Conservation (phyloP, 2,888 invertebrate species). For the Nipponacmea schrenckii region DNA sequence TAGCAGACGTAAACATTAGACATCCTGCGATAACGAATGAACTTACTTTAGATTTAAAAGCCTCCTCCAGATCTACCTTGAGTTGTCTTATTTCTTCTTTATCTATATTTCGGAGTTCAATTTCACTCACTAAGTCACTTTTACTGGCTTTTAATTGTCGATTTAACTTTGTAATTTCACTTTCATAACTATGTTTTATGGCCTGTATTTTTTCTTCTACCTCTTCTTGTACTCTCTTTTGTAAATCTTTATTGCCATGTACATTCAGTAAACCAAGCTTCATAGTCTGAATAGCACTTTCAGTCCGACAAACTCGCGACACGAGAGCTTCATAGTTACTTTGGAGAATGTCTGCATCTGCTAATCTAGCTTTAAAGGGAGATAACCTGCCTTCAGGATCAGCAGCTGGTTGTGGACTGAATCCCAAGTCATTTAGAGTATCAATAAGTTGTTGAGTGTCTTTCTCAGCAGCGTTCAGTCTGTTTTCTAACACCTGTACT, state of each 20-base stretch:
- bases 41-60: constrained; percentile 48
- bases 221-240: constrained; percentile 41
- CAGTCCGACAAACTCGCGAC: constrained; percentile 56
- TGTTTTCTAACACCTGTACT: constrained; percentile 44
- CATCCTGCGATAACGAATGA: too few relatives aligned
- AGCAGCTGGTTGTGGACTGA: constrained; percentile 30
- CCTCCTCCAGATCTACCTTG: constrained; percentile 48
- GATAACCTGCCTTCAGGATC: constrained; percentile 24
- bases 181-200: constrained; percentile 49
- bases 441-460: constrained; percentile 49
- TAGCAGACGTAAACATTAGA: too few relatives aligned
- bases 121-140: constrained; percentile 47
- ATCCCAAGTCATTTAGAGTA: constrained; percentile 48
- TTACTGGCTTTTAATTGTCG: constrained; percentile 44
- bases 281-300: constrained; percentile 58
- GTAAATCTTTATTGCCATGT: constrained; percentile 52
- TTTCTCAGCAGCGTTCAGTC: constrained; percentile 48
- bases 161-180: constrained; percentile 49
- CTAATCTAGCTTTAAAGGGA: constrained; percentile 30
- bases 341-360: constrained; percentile 40
- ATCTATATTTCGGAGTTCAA: constrained; percentile 39
- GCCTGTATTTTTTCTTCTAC: constrained; percentile 47
- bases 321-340: constrained; percentile 48
- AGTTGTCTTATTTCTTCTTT: constrained; percentile 50
- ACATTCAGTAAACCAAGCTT: constrained; percentile 53